Evolutionary conservation across 2,888 invertebrate genomes (phyloP), one percentile per base, ranked within the genome.

Genomic region (Gymnocheta viridis): DNA sequence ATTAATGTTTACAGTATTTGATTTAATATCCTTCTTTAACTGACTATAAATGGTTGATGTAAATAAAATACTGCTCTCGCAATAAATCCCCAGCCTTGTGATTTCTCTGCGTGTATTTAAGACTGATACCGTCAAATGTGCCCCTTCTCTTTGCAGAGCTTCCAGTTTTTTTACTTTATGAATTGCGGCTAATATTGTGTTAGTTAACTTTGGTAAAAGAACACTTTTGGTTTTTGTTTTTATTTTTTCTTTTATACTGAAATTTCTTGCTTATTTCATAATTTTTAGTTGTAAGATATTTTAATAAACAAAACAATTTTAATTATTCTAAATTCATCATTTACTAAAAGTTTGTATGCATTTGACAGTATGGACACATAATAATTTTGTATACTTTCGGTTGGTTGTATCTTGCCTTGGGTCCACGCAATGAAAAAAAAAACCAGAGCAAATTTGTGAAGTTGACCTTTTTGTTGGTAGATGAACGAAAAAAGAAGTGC

Each of bases 401-500:
- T 74, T 74, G 62, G 54, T 38, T 67, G 44, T 24, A 5, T 82
- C 64, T 82, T 24, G 41, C 41, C 67, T 54, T 24, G 38, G 4
- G 5, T 38, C 14, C 41, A 60, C 35, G 14, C 12, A 35, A 17
- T 17, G 24, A n/a, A 35, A 60, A 17, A 6, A 44, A 32, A 41
- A 78, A 27, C 29, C 17, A 29, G 2, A 58, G 19, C 35, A 35
- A 22, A 54, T 58, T 17, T 67, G 24, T 62, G 69, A 54, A 64
- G 81, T 76, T 82, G 69, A 76, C 76, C 76, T 82, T 82, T 76
- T 70, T 62, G 80, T 60, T 44, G 74, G 74, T 70, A 27, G 49
- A 12, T 5, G 19, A 35, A 74, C 67, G 69, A 54, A 74, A 62
- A 69, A 54, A 12, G 10, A 38, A 38, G 74, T 74, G 27, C 27